A percentile compares a stretch with the other conserved stretches of the same genome.
These are phyloP conservation scores for Aporophyla lueneburgensis DNA, from an alignment of 2,888 invertebrate genomes.

Conservation along the genomic window DNA sequence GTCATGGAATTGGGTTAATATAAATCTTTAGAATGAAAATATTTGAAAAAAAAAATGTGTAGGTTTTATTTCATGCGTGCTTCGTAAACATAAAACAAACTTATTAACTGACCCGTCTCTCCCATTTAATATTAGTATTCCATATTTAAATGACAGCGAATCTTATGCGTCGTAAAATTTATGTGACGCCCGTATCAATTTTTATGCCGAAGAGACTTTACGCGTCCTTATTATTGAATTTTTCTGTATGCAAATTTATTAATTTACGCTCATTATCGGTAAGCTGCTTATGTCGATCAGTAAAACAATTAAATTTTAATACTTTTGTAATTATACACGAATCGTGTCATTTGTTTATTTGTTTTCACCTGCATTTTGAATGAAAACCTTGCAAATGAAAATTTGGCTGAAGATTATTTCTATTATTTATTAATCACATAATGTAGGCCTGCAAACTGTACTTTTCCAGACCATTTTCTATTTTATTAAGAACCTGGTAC, in stretches of 20 bases:
- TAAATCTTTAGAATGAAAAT: neutral
- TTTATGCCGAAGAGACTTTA: slow-evolving; percentile 75
- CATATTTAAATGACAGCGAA: slow-evolving; percentile 68
- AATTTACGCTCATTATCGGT: slow-evolving; percentile 24
- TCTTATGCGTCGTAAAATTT: slow-evolving; percentile 77
- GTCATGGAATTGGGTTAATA: neutral
- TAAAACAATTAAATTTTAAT: too few relatives aligned
- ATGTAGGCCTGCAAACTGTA: too few relatives aligned
- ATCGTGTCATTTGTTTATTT: too few relatives aligned
- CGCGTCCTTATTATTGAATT: slow-evolving; percentile 29
- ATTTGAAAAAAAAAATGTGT: too few relatives aligned
- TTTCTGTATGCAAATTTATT: slow-evolving; percentile 40
- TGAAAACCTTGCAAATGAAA: too few relatives aligned
- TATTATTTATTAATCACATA: too few relatives aligned
- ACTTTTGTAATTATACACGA: neutral
- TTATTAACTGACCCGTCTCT: neutral
- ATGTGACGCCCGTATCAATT: slow-evolving; percentile 75
- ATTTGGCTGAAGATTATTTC: too few relatives aligned
- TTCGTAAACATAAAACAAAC: slow-evolving; percentile 3
- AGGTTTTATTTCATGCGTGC: neutral
- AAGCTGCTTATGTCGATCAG: slow-evolving; percentile 38
- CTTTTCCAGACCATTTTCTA: too few relatives aligned
- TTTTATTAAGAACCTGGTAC: too few relatives aligned
- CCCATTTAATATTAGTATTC: slow-evolving; percentile 16
- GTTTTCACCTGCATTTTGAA: neutral